Percentiles rank a stretch among this genome's conserved stretches.
phyloP scores from a whole-genome alignment of 2,888 invertebrate genomes.

The Baccha elongata region DNA sequence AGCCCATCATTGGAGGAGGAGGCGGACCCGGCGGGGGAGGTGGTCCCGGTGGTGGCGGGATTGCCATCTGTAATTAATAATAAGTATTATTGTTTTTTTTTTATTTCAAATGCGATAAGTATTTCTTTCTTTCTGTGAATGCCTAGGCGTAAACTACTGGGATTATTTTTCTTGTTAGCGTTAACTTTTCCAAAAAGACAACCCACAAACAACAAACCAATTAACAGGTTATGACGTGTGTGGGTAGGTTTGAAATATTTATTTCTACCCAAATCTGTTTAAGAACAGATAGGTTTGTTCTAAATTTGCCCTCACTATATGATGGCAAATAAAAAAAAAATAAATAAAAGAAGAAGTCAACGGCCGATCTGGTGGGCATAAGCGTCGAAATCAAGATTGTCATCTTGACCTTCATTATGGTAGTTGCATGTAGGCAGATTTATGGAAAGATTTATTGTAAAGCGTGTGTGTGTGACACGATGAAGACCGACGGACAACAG shows the following conservation, averaged over 20 bases:
- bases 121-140: not conserved
- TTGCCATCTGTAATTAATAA: constrained; percentile 79
- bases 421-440: constrained; percentile 8
- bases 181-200: constrained; percentile 35
- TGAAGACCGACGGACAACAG: not conserved
- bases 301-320: constrained; percentile 43
- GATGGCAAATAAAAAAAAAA: not conserved
- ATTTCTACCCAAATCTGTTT: constrained; percentile 30
- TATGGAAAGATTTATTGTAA: constrained; percentile 36
- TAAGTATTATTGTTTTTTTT: constrained; percentile 9
- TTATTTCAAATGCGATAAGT: not conserved
- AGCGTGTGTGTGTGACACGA: constrained; percentile 15
- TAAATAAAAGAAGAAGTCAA: constrained; percentile 38
- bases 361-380: constrained; percentile 49
- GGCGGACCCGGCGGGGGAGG: constrained; percentile 87
- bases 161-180: not conserved
- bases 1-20: constrained; percentile 84
- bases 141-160: not conserved
- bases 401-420: constrained; percentile 56
- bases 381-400: constrained; percentile 32
- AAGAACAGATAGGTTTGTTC: constrained; percentile 28
- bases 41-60: constrained; percentile 85
- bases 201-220: constrained; percentile 34
- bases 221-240: constrained; percentile 26
- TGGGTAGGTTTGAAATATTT: constrained; percentile 19